phyloP scores from a whole-genome alignment of 2,888 invertebrate genomes.

The Craniophora ligustri region DNA sequence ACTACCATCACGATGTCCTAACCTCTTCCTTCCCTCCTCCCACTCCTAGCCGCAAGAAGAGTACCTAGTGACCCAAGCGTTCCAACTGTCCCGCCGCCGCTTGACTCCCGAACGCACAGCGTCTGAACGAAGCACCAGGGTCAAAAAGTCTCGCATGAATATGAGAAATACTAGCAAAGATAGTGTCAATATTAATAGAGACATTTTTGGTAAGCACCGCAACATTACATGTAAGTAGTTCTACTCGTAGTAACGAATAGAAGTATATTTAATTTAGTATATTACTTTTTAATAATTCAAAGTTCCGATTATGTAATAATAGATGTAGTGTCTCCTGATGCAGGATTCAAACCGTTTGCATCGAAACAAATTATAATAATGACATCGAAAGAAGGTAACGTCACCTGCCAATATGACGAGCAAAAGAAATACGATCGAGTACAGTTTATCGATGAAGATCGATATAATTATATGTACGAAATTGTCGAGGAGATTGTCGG shows the following conservation, averaged over 20 bases:
- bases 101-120: conserved; percentile 55
- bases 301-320: not conserved
- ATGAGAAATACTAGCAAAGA: conserved; percentile 63
- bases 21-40: not conserved
- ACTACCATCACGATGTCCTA: too few species aligned
- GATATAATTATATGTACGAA: conserved; percentile 60
- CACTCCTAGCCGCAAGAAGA: conserved; percentile 75
- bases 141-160: conserved; percentile 65
- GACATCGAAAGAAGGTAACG: conserved; percentile 68
- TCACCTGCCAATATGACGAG: conserved; percentile 65
- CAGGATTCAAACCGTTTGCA: conserved; percentile 82
- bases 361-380: conserved; percentile 77
- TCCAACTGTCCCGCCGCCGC: conserved; percentile 60
- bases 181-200: conserved; percentile 47
- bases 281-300: too few species aligned
- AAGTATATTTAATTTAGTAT: too few species aligned
- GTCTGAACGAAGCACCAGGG: conserved; percentile 60
- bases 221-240: too few species aligned
- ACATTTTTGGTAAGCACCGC: conserved; percentile 35
- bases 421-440: conserved; percentile 13
- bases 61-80: conserved; percentile 74
- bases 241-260: too few species aligned
- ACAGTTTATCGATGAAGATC: conserved; percentile 28
- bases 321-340: conserved; percentile 1
- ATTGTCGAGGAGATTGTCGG: conserved; percentile 70